Evolutionary conservation across 2,888 invertebrate species (phyloP).

Genomic region (Thereva nobilitata): DNA sequence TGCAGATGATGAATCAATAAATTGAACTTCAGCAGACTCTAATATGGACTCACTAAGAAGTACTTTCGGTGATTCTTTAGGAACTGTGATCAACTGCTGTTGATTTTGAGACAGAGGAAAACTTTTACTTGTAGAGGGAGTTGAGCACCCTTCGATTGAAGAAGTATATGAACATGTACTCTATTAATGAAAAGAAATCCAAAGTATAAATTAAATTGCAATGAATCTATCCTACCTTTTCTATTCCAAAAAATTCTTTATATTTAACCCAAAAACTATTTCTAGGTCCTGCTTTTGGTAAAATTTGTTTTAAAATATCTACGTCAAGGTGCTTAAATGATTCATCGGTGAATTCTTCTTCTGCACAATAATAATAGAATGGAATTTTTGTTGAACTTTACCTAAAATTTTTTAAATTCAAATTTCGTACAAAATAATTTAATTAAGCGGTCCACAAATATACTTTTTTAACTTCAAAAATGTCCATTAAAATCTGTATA

Average conservation of each 20-base stretch:
- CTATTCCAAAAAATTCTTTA: slow-evolving; percentile 15
- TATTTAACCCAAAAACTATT: slow-evolving; percentile 15
- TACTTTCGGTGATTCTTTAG: neutral
- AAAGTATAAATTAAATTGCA: neutral
- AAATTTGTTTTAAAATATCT: no score
- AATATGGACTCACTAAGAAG: neutral
- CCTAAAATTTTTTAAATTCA: no score
- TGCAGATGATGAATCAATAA: slow-evolving; percentile 13
- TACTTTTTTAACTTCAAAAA: no score
- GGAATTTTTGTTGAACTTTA: no score
- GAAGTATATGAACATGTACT: slow-evolving; percentile 9
- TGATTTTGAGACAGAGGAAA: neutral
- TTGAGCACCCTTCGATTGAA: slow-evolving; percentile 1
- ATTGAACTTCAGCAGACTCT: slow-evolving; percentile 4
- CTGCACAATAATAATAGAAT: no score
- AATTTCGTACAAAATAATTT: no score
- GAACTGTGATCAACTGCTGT: slow-evolving; percentile 2
- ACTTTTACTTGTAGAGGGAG: slow-evolving; percentile 4
- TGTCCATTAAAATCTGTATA: no score
- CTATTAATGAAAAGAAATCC: neutral
- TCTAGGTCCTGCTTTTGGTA: no score
- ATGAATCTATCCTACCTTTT: slow-evolving; percentile 5
- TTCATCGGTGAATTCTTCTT: no score
- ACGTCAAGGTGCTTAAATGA: no score
- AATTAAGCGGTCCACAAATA: no score